Base-by-base conservation (phyloP, 92 coral and sea anemone species). In the Nematostella vectensis region DNA sequence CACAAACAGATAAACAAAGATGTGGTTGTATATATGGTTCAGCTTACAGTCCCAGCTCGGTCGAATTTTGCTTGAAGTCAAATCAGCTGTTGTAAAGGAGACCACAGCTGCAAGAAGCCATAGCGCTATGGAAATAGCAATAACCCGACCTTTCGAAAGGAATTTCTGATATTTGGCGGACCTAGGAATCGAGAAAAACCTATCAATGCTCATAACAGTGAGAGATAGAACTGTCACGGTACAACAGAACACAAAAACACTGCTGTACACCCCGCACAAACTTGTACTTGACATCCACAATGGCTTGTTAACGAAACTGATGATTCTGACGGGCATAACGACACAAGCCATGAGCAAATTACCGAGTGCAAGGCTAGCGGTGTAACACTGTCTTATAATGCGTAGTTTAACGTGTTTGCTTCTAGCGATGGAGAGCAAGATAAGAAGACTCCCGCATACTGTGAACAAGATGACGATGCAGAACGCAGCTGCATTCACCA, bases 251-350 rank as follows among this genome's bases (percentile, higher is more conserved):
- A 81, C 88, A 55, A 85, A 81, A 40, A 78, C 71, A 1, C 54
- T 48, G 36, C 84, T 66, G 67, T 85, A 85, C 0, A 80, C 68
- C 23, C 71, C 75, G 19, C 95, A 85, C 29, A 81, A 62, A 17
- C 59, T 65, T 6, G 79, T 70, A 40, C 70, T 49, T 31, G 51
- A 65, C n/a, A 70, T 61, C 95, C 95, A 85, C 9, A 61, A 60
- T 6, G 44, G 72, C 37, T 85, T 85, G 60, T 81, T 48, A 27
- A 85, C 23, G 59, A 85, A 85, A 55, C 95, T 85, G 54, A 68
- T 25, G 2, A 85, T 81, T 11, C 95, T 69, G 18, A 85, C 80
- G 1, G 95, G 95, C 95, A 85, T 72, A 15, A 85, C 95, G 0
- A 75, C 68, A 0, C 33, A 63, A n/a, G 95, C 95, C 83, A 85